Evolutionary conservation across 1,140 invertebrate genomes (phyloP), one percentile per base, ranked within the genome.

Genomic region (Hycleus phaleratus): DNA sequence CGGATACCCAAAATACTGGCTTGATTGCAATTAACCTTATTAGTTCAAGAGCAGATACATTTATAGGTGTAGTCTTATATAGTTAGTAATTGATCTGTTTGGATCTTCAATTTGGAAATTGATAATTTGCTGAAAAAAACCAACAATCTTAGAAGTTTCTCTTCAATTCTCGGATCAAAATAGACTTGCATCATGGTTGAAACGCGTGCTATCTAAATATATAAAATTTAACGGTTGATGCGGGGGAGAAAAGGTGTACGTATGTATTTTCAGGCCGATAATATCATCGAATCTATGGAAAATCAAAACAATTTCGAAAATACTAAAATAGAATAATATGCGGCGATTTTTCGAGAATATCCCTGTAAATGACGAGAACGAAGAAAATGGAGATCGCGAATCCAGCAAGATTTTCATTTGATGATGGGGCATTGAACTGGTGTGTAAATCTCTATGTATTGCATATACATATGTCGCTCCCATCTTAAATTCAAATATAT

Each of bases 141-240:
- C 32, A 32, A 32, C 18, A 18, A 18, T 18, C 18, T 18, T 18
- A 1, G 0, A 18, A 18, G 0, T 53, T 46, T 45, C 45, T 3
- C 32, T 53, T 53, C 42, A 12, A 43, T 53, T n/a, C 11, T 53
- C 26, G 42, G 44, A 42, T 32, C 26, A 26, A 53, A 53, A 53
- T 53, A 53, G 51, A 53, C 51, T 38, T 53, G 51, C 51, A 53
- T 53, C 51, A 53, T 45, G 10, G 44, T 12, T 32, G 51, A 46
- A 53, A 45, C 51, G 51, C 51, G 51, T 53, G 51, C 51, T 42
- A 46, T 53, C 51, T 53, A 53, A 53, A 53, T 53, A 45, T 53
- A 53, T 18, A 53, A 8, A 2, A 8, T 8, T 11, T 8, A 26
- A 45, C 42, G n/a, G 50, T 32, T 44, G 24, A 38, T 53, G 51